Evolutionary conservation across 2,797 vertebrate genomes (phyloP).

Genomic region (Brachyalestes nurse): DNA sequence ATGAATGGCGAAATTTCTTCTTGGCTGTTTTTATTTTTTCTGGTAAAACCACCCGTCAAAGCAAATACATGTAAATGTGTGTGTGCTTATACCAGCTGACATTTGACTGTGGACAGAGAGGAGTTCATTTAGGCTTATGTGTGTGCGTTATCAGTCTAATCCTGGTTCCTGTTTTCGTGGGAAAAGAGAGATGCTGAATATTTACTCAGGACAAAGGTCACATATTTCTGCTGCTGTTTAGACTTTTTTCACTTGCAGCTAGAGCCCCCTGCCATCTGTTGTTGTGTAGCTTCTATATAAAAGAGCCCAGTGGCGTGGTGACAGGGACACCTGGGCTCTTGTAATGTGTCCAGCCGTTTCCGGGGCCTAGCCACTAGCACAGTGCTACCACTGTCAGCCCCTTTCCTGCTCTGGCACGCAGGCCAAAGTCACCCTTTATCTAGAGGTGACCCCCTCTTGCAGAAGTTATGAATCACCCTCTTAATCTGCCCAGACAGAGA

Average conservation of each 20-base stretch:
- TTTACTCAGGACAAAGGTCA: slow-evolving; percentile 33
- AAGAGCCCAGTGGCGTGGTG: slow-evolving; percentile 40
- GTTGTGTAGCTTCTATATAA: slow-evolving; percentile 38
- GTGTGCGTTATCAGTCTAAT: slow-evolving; percentile 24
- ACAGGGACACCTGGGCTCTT: slow-evolving; percentile 55
- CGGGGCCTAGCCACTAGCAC: slow-evolving; percentile 42
- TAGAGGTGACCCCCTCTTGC: slow-evolving; percentile 80
- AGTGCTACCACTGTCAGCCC: slow-evolving; percentile 45
- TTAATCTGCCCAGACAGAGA: slow-evolving; percentile 78
- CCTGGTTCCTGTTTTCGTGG: slow-evolving; percentile 47
- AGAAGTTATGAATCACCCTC: slow-evolving; percentile 81
- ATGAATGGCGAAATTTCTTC: background rate
- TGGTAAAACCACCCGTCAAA: background rate
- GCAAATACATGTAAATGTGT: slow-evolving; percentile 15
- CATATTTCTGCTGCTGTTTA: slow-evolving; percentile 32
- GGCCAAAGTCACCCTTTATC: slow-evolving; percentile 75
- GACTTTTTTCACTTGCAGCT: slow-evolving; percentile 32
- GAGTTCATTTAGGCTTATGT: slow-evolving; percentile 17
- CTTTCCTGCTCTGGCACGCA: slow-evolving; percentile 63
- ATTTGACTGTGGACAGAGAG: slow-evolving; percentile 8
- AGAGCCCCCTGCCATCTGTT: slow-evolving; percentile 48
- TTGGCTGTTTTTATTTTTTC: background rate
- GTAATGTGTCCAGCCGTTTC: slow-evolving; percentile 50
- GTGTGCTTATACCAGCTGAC: slow-evolving; percentile 2
- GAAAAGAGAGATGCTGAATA: slow-evolving; percentile 32